These are phyloP conservation scores for Sebastes umbrosus DNA, from an alignment of 2,797 vertebrate genomes.

Conservation along the genomic window DNA sequence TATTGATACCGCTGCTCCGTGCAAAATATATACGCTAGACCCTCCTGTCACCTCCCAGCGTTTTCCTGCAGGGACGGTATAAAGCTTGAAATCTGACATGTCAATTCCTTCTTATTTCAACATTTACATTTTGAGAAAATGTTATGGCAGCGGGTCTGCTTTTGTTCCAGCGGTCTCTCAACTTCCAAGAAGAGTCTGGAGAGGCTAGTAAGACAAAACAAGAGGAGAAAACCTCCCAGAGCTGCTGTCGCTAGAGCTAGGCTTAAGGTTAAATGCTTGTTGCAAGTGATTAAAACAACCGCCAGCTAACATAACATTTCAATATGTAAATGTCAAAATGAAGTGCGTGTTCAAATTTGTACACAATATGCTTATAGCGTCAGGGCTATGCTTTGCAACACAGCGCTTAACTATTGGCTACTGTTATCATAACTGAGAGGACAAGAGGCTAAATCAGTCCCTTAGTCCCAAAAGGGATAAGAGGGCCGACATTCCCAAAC, in stretches of 20 bases:
- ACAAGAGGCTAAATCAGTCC: constrained; percentile 43
- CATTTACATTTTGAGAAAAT: not conserved
- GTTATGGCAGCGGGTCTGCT: constrained; percentile 19
- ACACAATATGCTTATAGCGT: not conserved
- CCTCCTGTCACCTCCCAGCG: not conserved
- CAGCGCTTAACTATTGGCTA: not conserved
- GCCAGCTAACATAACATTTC: not conserved
- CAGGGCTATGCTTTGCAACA: not conserved
- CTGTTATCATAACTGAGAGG: constrained; percentile 15
- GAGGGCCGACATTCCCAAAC: not conserved
- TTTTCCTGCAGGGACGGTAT: not conserved
- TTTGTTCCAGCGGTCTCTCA: constrained; percentile 30
- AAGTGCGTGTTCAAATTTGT: not conserved
- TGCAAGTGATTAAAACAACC: constrained; percentile 7
- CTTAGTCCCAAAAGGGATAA: not conserved
- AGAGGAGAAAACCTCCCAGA: constrained; percentile 36
- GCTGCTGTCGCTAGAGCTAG: constrained; percentile 16
- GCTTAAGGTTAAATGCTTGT: constrained; percentile 38
- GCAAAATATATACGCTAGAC: not conserved
- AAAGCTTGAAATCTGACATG: not conserved
- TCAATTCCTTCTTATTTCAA: constrained; percentile 27
- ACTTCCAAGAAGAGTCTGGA: constrained; percentile 73
- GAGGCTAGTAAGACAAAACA: constrained; percentile 65
- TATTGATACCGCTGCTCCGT: not conserved
- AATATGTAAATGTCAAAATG: not conserved